Base-by-base conservation (phyloP, 2,113 vertebrate genomes). In the Heliornis fulica region DNA sequence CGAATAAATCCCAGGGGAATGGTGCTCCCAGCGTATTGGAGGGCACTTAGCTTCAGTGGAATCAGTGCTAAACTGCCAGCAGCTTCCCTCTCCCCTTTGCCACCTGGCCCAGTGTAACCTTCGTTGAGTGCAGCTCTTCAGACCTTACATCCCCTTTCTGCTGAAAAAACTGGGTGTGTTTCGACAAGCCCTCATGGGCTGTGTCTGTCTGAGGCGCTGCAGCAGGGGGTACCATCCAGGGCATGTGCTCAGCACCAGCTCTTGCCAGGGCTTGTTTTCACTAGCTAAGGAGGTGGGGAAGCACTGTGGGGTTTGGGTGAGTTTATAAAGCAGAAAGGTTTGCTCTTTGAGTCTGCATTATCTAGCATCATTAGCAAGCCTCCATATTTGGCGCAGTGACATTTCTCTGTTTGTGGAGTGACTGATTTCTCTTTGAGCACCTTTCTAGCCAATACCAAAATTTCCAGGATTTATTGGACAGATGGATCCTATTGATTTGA, bases 401-500 rank as follows among this genome's bases (percentile, higher is more conserved):
- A 69, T 83, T 93, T 95, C 74, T 60, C 72, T 89, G 46, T 85
- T 57, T 17, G 22, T 38, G 29, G 13, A 7, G 25, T 13, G 40
- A 95, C 63, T 63, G 89, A 92, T 87, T 82, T 81, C 86, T 82
- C 74, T 89, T 80, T 38, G 81, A 91, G 81, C 5, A 4, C 54
- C 50, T 74, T 72, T 72, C 68, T 36, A 63, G 76, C 88, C 82
- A 69, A 83, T 88, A 70, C 13, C 32, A 59, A 69, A 68, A 88
- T 85, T 80, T 54, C 66, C 78, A 80, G 87, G 66, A 70, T 91
- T 91, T 92, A 56, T 83, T 18, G 19, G 65, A 48, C 87, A 95
- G 94, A 87, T 87, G 89, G 87, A 83, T 85, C 53, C 63, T 90
- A 90, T 95, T 46, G 82, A 96, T 88, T 56, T 25, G 61, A 91